Evolutionary conservation across 2,888 invertebrate species (phyloP).

Genomic region (Dilophus febrilis): DNA sequence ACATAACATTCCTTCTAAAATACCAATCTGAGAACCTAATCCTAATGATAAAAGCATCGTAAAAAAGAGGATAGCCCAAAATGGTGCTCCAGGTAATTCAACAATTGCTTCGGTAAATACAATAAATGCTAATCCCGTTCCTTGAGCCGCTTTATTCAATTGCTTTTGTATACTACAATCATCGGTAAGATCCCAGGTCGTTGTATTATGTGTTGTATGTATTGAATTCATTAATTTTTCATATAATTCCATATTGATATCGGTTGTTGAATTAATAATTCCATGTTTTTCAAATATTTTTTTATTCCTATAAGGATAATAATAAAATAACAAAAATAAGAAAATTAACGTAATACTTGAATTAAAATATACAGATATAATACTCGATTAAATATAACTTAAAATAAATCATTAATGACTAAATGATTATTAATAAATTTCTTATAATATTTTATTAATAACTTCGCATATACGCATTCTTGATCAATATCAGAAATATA

Average conservation of each 20-base stretch:
- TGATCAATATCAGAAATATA: too few relatives aligned
- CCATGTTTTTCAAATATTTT: constrained; percentile 25
- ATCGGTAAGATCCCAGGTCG: constrained; percentile 33
- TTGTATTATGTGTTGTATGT: constrained; percentile 29
- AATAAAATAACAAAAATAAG: too few relatives aligned
- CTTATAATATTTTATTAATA: too few relatives aligned
- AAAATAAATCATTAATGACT: too few relatives aligned
- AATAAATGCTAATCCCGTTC: constrained; percentile 88
- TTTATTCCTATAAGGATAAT: constrained; percentile 29
- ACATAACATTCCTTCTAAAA: constrained; percentile 89
- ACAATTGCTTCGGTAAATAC: constrained; percentile 96
- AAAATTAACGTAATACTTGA: too few relatives aligned
- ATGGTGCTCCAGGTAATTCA: constrained; percentile 81
- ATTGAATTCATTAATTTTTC: constrained; percentile 35
- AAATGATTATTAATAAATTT: too few relatives aligned
- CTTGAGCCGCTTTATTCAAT: constrained; percentile 77
- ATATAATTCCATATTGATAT: constrained; percentile 40
- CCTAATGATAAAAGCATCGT: constrained; percentile 87
- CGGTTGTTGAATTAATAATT: constrained; percentile 22
- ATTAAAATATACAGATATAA: too few relatives aligned
- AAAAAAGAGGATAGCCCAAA: constrained; percentile 94
- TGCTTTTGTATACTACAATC: constrained; percentile 56
- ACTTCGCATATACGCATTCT: too few relatives aligned
- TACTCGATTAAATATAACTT: too few relatives aligned
- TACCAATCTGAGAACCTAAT: constrained; percentile 89